phyloP scores from a whole-genome alignment of 2,797 vertebrate species.

The Acrossocheilus fasciatus region DNA sequence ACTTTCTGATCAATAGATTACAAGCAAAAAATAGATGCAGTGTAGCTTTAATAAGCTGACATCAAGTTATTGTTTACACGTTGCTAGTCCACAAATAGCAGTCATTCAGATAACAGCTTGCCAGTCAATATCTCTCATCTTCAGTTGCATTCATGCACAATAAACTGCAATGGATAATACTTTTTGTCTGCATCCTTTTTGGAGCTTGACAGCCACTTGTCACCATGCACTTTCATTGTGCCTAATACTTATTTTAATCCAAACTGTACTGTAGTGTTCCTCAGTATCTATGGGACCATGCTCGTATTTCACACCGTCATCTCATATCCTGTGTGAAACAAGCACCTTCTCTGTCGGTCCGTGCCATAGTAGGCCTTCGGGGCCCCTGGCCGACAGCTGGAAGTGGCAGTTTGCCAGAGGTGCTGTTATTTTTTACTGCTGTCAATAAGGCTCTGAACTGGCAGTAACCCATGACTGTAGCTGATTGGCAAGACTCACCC shows the following conservation, averaged over 20 bases:
- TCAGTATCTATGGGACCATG: background rate
- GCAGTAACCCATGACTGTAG: constrained; percentile 27
- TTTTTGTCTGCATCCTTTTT: background rate
- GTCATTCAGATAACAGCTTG: constrained; percentile 15
- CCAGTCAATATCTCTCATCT: constrained; percentile 18
- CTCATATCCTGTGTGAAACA: constrained; percentile 13
- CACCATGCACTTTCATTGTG: background rate
- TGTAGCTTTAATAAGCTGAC: constrained; percentile 4
- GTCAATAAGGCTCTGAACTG: constrained; percentile 41
- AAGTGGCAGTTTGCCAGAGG: constrained; percentile 53
- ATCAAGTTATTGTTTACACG: constrained; percentile 22
- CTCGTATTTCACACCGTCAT: constrained; percentile 23
- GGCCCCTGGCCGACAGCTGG: constrained; percentile 12
- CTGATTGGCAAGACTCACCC: constrained; percentile 33
- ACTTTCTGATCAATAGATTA: constrained; percentile 19
- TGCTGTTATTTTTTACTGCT: constrained; percentile 56
- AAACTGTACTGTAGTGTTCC: background rate
- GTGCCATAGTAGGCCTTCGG: constrained; percentile 16
- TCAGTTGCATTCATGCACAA: constrained; percentile 18
- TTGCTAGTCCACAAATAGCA: constrained; percentile 21
- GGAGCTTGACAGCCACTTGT: constrained; percentile 12
- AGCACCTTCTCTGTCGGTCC: constrained; percentile 14
- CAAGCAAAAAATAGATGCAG: constrained; percentile 11
- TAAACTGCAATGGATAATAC: constrained; percentile 5
- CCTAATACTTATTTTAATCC: background rate